Conservation (phyloP, 2,888 invertebrate genomes). For the Liodrosophila aerea region DNA sequence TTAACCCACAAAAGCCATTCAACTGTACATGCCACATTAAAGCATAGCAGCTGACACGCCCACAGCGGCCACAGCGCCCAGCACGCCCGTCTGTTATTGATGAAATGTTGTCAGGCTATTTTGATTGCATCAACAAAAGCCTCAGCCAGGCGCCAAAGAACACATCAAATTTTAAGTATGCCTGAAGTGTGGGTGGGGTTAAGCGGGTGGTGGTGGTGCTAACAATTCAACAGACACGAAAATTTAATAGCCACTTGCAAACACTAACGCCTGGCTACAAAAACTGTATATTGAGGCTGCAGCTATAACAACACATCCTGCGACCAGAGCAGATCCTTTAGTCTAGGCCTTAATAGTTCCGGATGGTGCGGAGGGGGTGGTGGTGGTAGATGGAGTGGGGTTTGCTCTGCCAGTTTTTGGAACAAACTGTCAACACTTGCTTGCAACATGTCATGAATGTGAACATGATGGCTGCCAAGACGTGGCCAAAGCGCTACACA, state of each 20-base stretch:
- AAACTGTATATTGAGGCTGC: conserved; percentile 1
- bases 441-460: conserved; percentile 63
- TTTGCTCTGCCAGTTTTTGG: not conserved
- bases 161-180: conserved; percentile 48
- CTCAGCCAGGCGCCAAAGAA: conserved; percentile 33
- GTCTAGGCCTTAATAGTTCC: conserved; percentile 26
- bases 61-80: not conserved
- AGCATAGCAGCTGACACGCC: conserved; percentile 6
- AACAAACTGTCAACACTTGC: conserved; percentile 53
- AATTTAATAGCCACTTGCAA: conserved; percentile 65
- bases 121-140: conserved; percentile 39
- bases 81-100: conserved; percentile 56
- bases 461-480: conserved; percentile 38
- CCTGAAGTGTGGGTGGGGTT: conserved; percentile 4
- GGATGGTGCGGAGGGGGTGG: not conserved
- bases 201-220: conserved; percentile 5
- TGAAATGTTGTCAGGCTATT: conserved; percentile 66
- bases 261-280: conserved; percentile 23
- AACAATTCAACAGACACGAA: conserved; percentile 46
- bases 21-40: conserved; percentile 39
- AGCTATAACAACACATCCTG: conserved; percentile 3
- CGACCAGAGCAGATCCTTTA: conserved; percentile 7
- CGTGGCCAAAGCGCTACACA: conserved; percentile 31
- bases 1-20: conserved; percentile 39
- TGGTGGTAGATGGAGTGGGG: not conserved